phyloP scores from a whole-genome alignment of 1,140 invertebrate species.

The Drosophila paulistorum region DNA sequence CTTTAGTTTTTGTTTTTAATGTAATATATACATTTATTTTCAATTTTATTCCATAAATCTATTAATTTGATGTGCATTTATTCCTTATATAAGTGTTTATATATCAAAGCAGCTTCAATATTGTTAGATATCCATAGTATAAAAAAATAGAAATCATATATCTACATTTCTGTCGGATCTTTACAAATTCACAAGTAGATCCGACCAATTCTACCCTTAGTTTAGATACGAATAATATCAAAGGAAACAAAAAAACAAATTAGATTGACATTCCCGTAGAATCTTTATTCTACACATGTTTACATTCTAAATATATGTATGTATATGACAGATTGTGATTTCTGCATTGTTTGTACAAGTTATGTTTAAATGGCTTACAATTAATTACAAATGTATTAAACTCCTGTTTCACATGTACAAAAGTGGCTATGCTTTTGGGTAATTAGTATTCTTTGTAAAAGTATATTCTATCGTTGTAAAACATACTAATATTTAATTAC shows the following conservation, averaged over 20 bases:
- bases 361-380: not conserved
- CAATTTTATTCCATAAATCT: not conserved
- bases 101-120: not conserved
- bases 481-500: not conserved
- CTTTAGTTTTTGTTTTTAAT: not conserved
- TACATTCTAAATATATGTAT: not conserved
- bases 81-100: not conserved
- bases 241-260: not conserved
- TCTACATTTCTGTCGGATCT: not conserved
- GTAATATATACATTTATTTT: constrained; percentile 7
- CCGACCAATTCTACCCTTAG: not conserved
- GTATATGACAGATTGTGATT: not conserved
- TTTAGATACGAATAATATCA: not conserved
- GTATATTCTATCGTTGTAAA: not conserved
- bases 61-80: not conserved
- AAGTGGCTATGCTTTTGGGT: not conserved
- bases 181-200: constrained; percentile 1
- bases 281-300: not conserved
- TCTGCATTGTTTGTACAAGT: not conserved
- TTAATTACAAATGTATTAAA: not conserved
- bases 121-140: not conserved
- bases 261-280: not conserved
- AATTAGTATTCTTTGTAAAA: not conserved
- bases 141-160: not conserved
- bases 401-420: not conserved